phyloP scores from a whole-genome alignment of 2,888 invertebrate genomes.

The Drosophila meridionalis region DNA sequence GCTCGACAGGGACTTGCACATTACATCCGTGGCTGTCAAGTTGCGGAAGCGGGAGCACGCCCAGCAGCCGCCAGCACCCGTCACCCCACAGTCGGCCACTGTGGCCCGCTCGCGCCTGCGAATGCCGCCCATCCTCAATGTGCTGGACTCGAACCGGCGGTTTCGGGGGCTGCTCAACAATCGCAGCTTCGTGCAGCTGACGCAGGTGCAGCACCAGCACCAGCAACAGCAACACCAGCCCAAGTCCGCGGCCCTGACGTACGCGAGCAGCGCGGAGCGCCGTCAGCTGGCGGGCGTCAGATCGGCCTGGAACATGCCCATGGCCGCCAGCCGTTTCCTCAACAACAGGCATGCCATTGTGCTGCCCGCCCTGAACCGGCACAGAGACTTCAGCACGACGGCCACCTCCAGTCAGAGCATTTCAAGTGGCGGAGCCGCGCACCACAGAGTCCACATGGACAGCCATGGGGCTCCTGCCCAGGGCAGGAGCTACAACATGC shows the following conservation, averaged over 20 bases:
- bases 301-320: constrained; percentile 78
- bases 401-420: constrained; percentile 58
- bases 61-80: constrained; percentile 35
- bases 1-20: constrained; percentile 72
- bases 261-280: constrained; percentile 52
- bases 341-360: constrained; percentile 82
- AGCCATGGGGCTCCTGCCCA: background rate
- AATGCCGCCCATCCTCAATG: constrained; percentile 84
- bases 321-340: constrained; percentile 72
- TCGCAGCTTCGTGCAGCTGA: constrained; percentile 83
- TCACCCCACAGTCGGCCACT: constrained; percentile 67
- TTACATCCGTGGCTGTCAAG: constrained; percentile 77
- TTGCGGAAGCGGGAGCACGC: constrained; percentile 62
- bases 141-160: constrained; percentile 79
- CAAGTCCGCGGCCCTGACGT: constrained; percentile 80
- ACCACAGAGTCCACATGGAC: constrained; percentile 40
- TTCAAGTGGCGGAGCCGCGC: constrained; percentile 48
- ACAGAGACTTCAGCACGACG: constrained; percentile 60
- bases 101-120: constrained; percentile 60
- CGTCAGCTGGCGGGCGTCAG: constrained; percentile 56
- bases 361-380: constrained; percentile 77
- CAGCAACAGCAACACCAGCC: constrained; percentile 75
- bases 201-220: constrained; percentile 76
- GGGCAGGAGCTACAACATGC: constrained; percentile 3
- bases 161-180: constrained; percentile 78